Conservation (phyloP, 2,888 invertebrate species). For the Xestobium rufovillosum region DNA sequence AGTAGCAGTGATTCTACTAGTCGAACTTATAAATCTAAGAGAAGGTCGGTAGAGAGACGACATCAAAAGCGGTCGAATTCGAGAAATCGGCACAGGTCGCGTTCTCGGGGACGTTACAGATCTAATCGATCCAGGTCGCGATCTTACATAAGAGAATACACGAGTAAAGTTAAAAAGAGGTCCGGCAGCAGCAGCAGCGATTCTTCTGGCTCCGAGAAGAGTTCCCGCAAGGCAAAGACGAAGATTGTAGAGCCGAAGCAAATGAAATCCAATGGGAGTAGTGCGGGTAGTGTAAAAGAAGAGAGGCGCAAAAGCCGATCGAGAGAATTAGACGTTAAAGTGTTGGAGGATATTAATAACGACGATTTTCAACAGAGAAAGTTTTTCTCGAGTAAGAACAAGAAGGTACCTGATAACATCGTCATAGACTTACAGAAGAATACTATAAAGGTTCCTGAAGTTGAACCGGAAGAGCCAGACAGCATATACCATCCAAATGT, state of each 20-base stretch:
- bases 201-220: conserved; percentile 16
- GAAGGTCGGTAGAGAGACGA: conserved; percentile 17
- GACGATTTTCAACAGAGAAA: conserved; percentile 58
- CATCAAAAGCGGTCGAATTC: conserved; percentile 5
- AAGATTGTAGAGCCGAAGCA: conserved; percentile 11
- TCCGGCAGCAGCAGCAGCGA: conserved; percentile 26
- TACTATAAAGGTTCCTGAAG: conserved; percentile 59
- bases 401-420: conserved; percentile 60
- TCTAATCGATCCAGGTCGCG: conserved; percentile 36
- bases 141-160: conserved; percentile 38
- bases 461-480: conserved; percentile 50
- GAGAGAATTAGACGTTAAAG: conserved; percentile 49
- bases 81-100: conserved; percentile 17
- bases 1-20: conserved; percentile 29
- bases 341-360: conserved; percentile 63
- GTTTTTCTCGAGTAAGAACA: conserved; percentile 46
- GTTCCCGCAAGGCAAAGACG: conserved; percentile 9
- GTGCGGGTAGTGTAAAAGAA: conserved; percentile 13
- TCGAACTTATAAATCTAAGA: conserved; percentile 29
- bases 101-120: conserved; percentile 23
- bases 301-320: conserved; percentile 36
- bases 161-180: conserved; percentile 30
- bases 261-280: conserved; percentile 12
- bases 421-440: conserved; percentile 66
- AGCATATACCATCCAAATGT: conserved; percentile 62